These are phyloP conservation scores for Epinotia demarniana DNA, from an alignment of 2,888 invertebrate species.

Conservation along the genomic window DNA sequence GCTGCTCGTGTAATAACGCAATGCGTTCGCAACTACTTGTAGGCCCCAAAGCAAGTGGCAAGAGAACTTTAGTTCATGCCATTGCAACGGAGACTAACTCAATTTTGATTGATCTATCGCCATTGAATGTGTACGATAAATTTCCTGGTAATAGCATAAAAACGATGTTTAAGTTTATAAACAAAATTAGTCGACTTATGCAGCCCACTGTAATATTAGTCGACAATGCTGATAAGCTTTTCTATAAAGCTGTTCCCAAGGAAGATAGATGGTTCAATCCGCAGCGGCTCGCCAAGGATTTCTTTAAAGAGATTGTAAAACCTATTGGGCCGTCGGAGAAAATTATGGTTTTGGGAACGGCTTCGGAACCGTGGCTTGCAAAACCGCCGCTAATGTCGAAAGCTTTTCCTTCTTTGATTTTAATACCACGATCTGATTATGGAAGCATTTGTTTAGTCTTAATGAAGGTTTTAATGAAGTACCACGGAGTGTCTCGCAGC, in stretches of 20 bases:
- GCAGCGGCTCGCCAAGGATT: conserved; percentile 87
- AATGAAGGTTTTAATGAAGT: conserved; percentile 83
- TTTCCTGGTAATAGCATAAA: conserved; percentile 88
- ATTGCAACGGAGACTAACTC: conserved; percentile 91
- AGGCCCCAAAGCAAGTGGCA: conserved; percentile 89
- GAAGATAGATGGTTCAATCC: conserved; percentile 87
- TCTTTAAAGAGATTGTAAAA: conserved; percentile 89
- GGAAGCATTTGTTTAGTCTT: conserved; percentile 84
- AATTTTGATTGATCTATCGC: conserved; percentile 90
- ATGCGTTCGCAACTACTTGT: conserved; percentile 87
- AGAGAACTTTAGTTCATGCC: conserved; percentile 88
- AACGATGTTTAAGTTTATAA: conserved; percentile 87
- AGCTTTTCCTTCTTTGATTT: conserved; percentile 84
- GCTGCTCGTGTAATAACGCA: conserved; percentile 71
- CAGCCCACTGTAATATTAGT: conserved; percentile 91
- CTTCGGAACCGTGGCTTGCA: conserved; percentile 87
- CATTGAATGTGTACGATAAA: conserved; percentile 87
- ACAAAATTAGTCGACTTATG: conserved; percentile 86
- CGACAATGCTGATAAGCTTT: conserved; percentile 87
- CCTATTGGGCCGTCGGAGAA: conserved; percentile 87
- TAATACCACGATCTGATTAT: conserved; percentile 85
- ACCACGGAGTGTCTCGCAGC: conserved; percentile 84
- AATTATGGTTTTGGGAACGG: conserved; percentile 88
- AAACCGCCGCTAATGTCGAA: conserved; percentile 77
- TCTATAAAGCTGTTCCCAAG: conserved; percentile 87